phyloP scores from a whole-genome alignment of 2,888 invertebrate genomes.

The Baccha elongata region DNA sequence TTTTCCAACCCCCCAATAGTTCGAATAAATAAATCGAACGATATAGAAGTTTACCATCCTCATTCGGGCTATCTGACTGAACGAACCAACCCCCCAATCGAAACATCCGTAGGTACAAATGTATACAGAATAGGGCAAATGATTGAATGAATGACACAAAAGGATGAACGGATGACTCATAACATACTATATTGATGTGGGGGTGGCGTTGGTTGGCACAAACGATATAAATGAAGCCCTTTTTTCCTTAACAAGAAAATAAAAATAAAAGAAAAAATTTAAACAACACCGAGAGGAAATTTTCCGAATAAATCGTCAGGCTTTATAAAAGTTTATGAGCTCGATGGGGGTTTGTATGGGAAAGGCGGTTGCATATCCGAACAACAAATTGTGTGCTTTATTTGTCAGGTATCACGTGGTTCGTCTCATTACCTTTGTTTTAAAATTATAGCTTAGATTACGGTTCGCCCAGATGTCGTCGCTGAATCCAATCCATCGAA shows the following conservation, averaged over 20 bases:
- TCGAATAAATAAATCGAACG: constrained; percentile 64
- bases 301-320: constrained; percentile 24
- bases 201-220: constrained; percentile 19
- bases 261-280: constrained; percentile 13
- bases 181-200: constrained; percentile 25
- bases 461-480: constrained; percentile 37
- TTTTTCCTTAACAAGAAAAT: constrained; percentile 10
- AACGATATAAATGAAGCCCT: constrained; percentile 30
- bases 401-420: constrained; percentile 30
- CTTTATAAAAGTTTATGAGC: constrained; percentile 37
- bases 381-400: constrained; percentile 33
- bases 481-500: constrained; percentile 28
- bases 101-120: constrained; percentile 20
- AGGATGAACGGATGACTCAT: constrained; percentile 67
- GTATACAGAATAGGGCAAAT: constrained; percentile 37
- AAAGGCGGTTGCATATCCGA: constrained; percentile 2
- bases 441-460: constrained; percentile 52
- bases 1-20: constrained; percentile 58
- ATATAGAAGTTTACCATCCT: constrained; percentile 16
- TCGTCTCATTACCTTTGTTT: constrained; percentile 59
- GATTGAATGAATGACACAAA: constrained; percentile 50
- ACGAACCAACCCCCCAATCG: constrained; percentile 31
- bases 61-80: background rate
- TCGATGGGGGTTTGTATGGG: constrained; percentile 4
- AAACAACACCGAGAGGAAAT: constrained; percentile 16